Evolutionary conservation across 2,888 invertebrate genomes (phyloP).

Genomic region (Pyrocoelia pectoralis): DNA sequence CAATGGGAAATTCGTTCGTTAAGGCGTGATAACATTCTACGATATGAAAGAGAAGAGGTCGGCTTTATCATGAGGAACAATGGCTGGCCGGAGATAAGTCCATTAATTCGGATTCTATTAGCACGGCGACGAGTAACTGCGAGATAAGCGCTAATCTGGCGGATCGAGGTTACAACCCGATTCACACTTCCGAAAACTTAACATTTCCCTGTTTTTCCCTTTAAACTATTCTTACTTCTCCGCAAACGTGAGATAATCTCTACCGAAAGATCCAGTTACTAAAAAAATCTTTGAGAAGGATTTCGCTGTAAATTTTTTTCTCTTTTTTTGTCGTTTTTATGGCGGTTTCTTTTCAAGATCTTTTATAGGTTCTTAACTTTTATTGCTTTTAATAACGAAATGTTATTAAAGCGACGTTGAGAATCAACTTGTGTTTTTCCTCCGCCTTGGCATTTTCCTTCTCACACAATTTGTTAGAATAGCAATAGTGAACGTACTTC

Average conservation of each 20-base stretch:
- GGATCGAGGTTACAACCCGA: constrained; percentile 41
- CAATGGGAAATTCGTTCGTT: constrained; percentile 41
- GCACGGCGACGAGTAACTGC: constrained; percentile 46
- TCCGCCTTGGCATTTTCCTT: not conserved
- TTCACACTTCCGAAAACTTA: constrained; percentile 42
- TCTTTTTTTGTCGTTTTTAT: constrained; percentile 11
- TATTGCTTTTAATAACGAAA: constrained; percentile 19
- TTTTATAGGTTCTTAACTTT: constrained; percentile 16
- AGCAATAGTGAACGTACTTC: too few species aligned
- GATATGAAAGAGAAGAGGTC: constrained; percentile 44
- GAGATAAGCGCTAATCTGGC: constrained; percentile 48
- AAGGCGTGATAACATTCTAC: constrained; percentile 42
- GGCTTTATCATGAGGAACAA: constrained; percentile 47
- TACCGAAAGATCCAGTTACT: constrained; percentile 6
- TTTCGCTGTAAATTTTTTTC: constrained; percentile 13
- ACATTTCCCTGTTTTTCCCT: constrained; percentile 30
- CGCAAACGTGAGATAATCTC: constrained; percentile 25
- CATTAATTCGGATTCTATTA: constrained; percentile 51
- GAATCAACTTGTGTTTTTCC: not conserved
- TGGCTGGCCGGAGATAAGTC: constrained; percentile 47
- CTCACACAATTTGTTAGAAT: not conserved
- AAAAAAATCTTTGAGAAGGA: constrained; percentile 17
- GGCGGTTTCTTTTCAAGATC: constrained; percentile 13
- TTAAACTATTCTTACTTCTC: constrained; percentile 29
- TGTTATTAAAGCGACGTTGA: constrained; percentile 13